phyloP scores from a whole-genome alignment of 2,888 invertebrate genomes.

The Trachelus troglodyta region DNA sequence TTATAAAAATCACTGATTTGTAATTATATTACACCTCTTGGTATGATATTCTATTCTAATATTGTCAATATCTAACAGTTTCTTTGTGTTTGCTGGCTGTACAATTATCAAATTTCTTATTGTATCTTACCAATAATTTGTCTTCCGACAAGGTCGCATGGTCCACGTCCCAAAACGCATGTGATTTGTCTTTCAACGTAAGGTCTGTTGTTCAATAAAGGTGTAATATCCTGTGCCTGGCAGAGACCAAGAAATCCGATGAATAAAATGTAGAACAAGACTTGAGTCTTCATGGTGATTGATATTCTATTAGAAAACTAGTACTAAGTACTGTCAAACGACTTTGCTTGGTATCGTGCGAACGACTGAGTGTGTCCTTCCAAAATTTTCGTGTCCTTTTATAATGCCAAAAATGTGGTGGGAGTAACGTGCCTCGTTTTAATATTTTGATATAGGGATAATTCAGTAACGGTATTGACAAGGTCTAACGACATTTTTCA shows the following conservation, averaged over 20 bases:
- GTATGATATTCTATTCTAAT: background rate
- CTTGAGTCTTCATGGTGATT: conserved; percentile 21
- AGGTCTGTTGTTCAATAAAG: conserved; percentile 26
- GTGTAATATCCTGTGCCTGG: conserved; percentile 30
- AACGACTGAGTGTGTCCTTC: background rate
- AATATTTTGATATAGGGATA: background rate
- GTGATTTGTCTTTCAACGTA: conserved; percentile 66
- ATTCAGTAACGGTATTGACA: background rate
- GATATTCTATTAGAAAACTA: background rate
- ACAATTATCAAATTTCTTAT: background rate
- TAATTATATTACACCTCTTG: too few species aligned
- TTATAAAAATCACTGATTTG: too few species aligned
- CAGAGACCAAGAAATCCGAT: background rate
- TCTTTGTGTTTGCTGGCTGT: background rate
- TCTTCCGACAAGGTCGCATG: conserved; percentile 72
- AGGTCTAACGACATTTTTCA: background rate
- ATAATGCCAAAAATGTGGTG: background rate
- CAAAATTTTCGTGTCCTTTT: background rate
- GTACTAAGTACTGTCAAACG: background rate
- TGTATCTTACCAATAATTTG: conserved; percentile 71
- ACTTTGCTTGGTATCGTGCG: background rate
- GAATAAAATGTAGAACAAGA: conserved; percentile 10
- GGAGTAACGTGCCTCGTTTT: background rate
- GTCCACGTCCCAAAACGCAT: conserved; percentile 71
- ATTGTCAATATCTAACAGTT: background rate